Evolutionary conservation across 2,113 vertebrate genomes (phyloP).

Genomic region (Archocentrus centrarchus): DNA sequence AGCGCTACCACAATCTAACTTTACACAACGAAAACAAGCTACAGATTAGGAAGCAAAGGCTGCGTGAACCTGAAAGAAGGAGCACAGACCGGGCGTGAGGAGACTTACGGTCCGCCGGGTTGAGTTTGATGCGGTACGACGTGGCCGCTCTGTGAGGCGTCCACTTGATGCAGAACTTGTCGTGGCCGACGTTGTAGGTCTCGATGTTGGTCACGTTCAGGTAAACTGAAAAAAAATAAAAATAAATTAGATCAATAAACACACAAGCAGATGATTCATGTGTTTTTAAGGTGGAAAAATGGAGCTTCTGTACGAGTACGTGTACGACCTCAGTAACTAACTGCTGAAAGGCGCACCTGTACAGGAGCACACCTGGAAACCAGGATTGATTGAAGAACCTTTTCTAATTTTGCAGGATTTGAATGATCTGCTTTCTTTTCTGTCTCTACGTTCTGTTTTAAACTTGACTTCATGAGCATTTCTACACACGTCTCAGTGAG

Average conservation of each 20-base stretch:
- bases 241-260: not conserved
- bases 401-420: too few relatives aligned
- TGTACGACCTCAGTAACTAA: too few relatives aligned
- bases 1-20: not conserved
- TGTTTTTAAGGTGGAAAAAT: not conserved
- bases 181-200: slow-evolving; percentile 87
- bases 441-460: not conserved
- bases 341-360: too few relatives aligned
- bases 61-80: too few relatives aligned
- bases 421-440: too few relatives aligned
- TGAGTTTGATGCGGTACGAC: slow-evolving; percentile 93
- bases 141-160: slow-evolving; percentile 89
- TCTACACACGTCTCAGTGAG: not conserved
- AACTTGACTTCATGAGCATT: not conserved
- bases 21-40: too few relatives aligned
- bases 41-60: not conserved
- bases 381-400: not conserved
- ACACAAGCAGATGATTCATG: fast-evolving
- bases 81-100: not conserved
- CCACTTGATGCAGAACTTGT: slow-evolving; percentile 93
- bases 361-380: not conserved
- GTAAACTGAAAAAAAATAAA: slow-evolving; percentile 83
- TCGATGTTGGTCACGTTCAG: slow-evolving; percentile 93
- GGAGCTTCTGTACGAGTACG: not conserved
- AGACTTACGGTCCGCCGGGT: slow-evolving; percentile 87